Base-by-base conservation (phyloP, 2,888 invertebrate genomes). In the Drosophila mimica region DNA sequence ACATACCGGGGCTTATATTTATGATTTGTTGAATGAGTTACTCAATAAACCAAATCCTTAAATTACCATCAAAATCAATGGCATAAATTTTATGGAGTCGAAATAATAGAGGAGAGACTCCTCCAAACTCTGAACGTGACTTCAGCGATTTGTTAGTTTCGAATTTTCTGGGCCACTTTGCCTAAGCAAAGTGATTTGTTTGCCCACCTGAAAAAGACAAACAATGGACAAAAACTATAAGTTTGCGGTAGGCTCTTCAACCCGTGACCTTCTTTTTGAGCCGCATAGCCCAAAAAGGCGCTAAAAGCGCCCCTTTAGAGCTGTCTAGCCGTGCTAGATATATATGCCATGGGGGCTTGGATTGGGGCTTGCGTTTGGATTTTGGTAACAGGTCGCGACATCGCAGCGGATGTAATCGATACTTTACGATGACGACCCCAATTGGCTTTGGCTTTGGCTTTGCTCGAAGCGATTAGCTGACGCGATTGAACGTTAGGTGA, bases 81-180 rank as follows among this genome's bases (percentile, higher is more conserved):
- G 57, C 49, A 51, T 51, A 51, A 49, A 56, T 54, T 67, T 48
- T 38, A 67, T 54, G 49, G 17, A 67, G 8, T 28, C 25, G 4
- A 15, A 34, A 59, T 40, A 31, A 17, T 2, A 13, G 1, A 31
- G 2, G 46, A 46, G 13, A 25, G 69, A 20, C 30, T 46, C 40
- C 17, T 9, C 53, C 51, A n/a, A 57, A 54, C 69, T 68, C 58
- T 51, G 43, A 53, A 66, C 33, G 54, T 72, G 61, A 68, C 70
- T 58, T 48, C 36, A 43, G 51, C 60, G 71, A 78, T 70, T 76
- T 69, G 64, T 64, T 71, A 74, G 77, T 74, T 89, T 86, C 75
- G 82, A 90, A 90, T 80, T 88, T 88, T 88, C 89, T 90, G 87
- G 89, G 87, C 70, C 90, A 88, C 64, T 70, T 66, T 48, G 53